Conservation (phyloP, 2,113 vertebrate genomes). For the Chascanopsetta lugubris region DNA sequence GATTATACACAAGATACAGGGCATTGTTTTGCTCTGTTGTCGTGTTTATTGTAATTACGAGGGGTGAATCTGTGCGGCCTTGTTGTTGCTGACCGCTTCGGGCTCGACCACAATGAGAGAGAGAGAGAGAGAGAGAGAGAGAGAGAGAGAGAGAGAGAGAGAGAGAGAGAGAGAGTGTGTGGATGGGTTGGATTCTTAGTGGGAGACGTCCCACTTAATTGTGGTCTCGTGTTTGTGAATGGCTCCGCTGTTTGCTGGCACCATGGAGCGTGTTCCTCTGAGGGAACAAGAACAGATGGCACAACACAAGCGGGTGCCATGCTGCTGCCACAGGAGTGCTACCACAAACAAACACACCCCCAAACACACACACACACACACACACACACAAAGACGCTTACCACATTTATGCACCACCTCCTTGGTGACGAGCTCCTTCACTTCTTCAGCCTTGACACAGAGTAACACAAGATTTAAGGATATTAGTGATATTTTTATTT, state of each 20-base stretch:
- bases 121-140: too few species aligned
- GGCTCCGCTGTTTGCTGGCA: slow-evolving; percentile 52
- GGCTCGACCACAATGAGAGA: neutral
- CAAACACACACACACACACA: slow-evolving; percentile 3
- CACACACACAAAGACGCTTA: slow-evolving; percentile 70
- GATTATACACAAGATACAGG: slow-evolving; percentile 1
- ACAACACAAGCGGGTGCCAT: slow-evolving; percentile 71
- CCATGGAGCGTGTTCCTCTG: slow-evolving; percentile 69
- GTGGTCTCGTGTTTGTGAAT: slow-evolving; percentile 70
- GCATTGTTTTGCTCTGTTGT: too few species aligned
- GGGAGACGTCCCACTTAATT: slow-evolving; percentile 39
- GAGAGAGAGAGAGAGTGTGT: too few species aligned
- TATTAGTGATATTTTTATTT: too few species aligned
- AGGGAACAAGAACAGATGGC: slow-evolving; percentile 83
- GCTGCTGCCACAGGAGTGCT: slow-evolving; percentile 68
- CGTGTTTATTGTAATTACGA: too few species aligned
- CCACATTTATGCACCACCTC: slow-evolving; percentile 85
- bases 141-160: too few species aligned
- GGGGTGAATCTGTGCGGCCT: neutral
- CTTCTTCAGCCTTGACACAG: slow-evolving; percentile 83
- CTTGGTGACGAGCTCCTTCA: slow-evolving; percentile 84
- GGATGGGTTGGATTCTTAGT: slow-evolving; percentile 29
- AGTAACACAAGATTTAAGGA: slow-evolving; percentile 17
- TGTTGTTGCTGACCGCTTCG: neutral
- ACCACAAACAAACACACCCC: slow-evolving; percentile 62